Evolutionary conservation across 2,797 vertebrate species (phyloP).

Genomic region (Spondyliosoma cantharus): DNA sequence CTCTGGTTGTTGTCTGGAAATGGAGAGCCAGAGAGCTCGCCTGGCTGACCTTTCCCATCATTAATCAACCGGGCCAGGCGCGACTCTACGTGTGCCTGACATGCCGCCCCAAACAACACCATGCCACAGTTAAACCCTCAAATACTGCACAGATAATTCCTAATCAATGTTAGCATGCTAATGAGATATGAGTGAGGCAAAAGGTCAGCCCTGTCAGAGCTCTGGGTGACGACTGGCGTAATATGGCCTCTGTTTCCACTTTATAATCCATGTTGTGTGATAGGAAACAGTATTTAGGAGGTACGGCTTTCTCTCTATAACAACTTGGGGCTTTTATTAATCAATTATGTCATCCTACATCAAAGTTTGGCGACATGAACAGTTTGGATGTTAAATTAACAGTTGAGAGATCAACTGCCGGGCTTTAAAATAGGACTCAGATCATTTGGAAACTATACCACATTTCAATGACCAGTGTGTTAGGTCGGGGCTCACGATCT

Average conservation of each 20-base stretch:
- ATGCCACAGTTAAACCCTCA: conserved; percentile 51
- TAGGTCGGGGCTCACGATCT: conserved; percentile 41
- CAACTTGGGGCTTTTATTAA: conserved; percentile 29
- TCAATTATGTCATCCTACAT: conserved; percentile 42
- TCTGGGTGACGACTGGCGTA: conserved; percentile 15
- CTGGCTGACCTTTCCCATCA: conserved; percentile 75
- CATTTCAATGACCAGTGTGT: conserved; percentile 41
- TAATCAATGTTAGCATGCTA: conserved; percentile 69
- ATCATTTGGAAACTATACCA: conserved; percentile 45
- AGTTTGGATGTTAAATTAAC: conserved; percentile 55
- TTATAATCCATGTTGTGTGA: conserved; percentile 9
- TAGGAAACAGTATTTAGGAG: conserved; percentile 5
- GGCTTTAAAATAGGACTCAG: conserved; percentile 40
- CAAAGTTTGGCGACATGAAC: conserved; percentile 16
- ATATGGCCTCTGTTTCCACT: conserved; percentile 22
- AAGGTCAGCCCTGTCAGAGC: conserved; percentile 46
- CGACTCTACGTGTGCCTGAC: conserved; percentile 57
- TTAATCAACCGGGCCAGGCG: conserved; percentile 72
- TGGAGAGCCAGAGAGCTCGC: conserved; percentile 62
- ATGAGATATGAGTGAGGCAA: conserved; percentile 57
- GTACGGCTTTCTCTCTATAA: conserved; percentile 7
- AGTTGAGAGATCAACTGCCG: conserved; percentile 42
- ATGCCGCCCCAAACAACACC: conserved; percentile 59
- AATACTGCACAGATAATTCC: conserved; percentile 63
- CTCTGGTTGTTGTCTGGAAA: conserved; percentile 75